Evolutionary conservation across 2,797 vertebrate species (phyloP).

Genomic region (Adelosebastes latens): DNA sequence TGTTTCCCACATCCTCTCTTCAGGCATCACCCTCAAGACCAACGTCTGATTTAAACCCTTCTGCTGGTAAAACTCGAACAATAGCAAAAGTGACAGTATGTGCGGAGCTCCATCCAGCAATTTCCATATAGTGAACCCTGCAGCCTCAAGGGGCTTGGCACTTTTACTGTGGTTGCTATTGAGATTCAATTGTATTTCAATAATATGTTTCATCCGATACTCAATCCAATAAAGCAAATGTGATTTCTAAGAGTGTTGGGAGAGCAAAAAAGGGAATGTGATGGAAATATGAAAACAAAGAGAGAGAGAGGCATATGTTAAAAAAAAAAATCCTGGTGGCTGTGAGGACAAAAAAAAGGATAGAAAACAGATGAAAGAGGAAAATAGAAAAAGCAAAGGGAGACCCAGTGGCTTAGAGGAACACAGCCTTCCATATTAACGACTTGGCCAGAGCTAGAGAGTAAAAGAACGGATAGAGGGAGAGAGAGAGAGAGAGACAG

Average conservation of each 20-base stretch:
- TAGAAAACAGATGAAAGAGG: constrained; percentile 12
- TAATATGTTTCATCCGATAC: constrained; percentile 10
- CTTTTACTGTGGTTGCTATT: not conserved
- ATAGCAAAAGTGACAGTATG: not conserved
- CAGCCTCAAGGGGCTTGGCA: not conserved
- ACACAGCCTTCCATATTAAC: constrained; percentile 55
- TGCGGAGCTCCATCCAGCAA: not conserved
- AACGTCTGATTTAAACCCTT: not conserved
- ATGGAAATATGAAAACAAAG: constrained; percentile 17
- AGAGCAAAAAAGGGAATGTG: not conserved
- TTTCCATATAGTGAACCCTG: not conserved
- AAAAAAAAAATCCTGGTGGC: not conserved
- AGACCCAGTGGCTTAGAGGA: constrained; percentile 43
- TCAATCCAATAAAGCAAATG: constrained; percentile 1
- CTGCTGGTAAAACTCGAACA: not conserved
- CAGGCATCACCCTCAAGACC: not conserved
- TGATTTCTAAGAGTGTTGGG: constrained; percentile 1
- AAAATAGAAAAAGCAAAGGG: constrained; percentile 30
- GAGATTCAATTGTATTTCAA: not conserved
- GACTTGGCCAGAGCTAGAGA: constrained; percentile 39
- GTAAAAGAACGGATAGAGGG: constrained; percentile 18
- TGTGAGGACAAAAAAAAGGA: constrained; percentile 10
- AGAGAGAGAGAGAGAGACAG: not conserved
- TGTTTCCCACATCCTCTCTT: not conserved
- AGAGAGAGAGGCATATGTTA: not conserved